Conservation (phyloP, 2,888 invertebrate species). For the Trissoscelio sp. region DNA sequence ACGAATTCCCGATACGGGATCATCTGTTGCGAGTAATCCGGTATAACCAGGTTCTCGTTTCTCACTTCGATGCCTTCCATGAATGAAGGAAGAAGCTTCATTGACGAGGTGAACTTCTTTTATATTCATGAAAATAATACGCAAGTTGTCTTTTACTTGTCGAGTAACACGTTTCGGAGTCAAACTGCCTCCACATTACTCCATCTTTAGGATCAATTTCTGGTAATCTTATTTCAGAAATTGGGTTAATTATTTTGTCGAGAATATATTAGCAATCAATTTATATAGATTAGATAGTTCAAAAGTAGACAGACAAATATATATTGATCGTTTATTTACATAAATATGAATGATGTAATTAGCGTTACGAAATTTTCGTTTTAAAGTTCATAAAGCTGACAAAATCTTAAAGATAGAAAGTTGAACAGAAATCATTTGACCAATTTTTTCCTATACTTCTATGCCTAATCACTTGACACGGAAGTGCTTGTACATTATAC, state of each 20-base stretch:
- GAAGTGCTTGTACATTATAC: conserved; percentile 28
- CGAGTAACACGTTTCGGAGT: conserved; percentile 33
- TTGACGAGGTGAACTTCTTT: conserved; percentile 65
- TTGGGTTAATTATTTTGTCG: conserved; percentile 16
- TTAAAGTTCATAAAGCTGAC: conserved; percentile 3
- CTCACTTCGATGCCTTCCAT: conserved; percentile 61
- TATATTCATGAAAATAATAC: conserved; percentile 62
- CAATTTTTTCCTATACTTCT: not conserved
- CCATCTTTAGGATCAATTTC: conserved; percentile 19
- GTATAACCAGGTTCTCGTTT: conserved; percentile 68
- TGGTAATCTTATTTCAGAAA: conserved; percentile 12
- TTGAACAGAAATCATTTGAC: conserved; percentile 17
- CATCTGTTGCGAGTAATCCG: conserved; percentile 59
- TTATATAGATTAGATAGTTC: not conserved
- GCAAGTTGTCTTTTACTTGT: conserved; percentile 35
- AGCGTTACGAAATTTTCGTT: not conserved
- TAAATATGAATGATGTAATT: not conserved
- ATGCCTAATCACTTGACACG: conserved; percentile 7
- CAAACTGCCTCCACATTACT: conserved; percentile 40
- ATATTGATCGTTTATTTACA: not conserved
- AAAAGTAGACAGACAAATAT: too few relatives aligned
- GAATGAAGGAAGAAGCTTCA: conserved; percentile 68
- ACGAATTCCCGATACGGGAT: conserved; percentile 62
- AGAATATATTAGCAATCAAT: not conserved
- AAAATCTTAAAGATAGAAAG: conserved; percentile 31